Conservation (phyloP, 2,113 vertebrate species). For the Bujurquina vittata region DNA sequence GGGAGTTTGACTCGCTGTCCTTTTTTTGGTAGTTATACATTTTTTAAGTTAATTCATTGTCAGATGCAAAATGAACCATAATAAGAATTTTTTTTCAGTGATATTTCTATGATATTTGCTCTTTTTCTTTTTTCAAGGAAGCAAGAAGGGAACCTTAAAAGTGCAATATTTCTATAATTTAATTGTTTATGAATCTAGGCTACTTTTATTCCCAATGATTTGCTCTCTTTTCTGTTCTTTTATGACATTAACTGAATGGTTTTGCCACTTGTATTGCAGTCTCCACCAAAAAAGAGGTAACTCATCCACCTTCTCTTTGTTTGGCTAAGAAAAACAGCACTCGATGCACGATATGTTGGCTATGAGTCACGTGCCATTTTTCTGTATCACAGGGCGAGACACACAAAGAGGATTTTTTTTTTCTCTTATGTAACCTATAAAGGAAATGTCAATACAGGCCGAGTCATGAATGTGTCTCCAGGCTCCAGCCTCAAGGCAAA, state of each 20-base stretch:
- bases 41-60: not conserved
- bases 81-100: not conserved
- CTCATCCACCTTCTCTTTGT: not conserved
- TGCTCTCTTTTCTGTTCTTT: not conserved
- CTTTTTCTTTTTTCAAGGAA: too few relatives aligned
- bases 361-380: not conserved
- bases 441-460: slow-evolving; percentile 51
- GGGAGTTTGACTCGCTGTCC: not conserved
- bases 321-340: not conserved
- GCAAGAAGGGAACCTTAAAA: not conserved
- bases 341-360: not conserved
- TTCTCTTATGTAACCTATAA: slow-evolving; percentile 23
- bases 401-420: not conserved
- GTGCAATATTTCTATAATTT: not conserved
- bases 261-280: not conserved
- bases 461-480: slow-evolving; percentile 21
- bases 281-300: not conserved
- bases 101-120: too few relatives aligned
- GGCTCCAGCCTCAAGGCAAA: slow-evolving; percentile 45
- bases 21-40: not conserved
- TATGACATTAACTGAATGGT: not conserved
- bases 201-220: not conserved
- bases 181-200: not conserved
- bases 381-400: slow-evolving; percentile 6
- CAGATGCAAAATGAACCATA: not conserved